A percentile compares a stretch with the other conserved stretches of the same genome.
Conservation (phyloP, 2,797 vertebrate genomes). For the Tragopan temminckii region DNA sequence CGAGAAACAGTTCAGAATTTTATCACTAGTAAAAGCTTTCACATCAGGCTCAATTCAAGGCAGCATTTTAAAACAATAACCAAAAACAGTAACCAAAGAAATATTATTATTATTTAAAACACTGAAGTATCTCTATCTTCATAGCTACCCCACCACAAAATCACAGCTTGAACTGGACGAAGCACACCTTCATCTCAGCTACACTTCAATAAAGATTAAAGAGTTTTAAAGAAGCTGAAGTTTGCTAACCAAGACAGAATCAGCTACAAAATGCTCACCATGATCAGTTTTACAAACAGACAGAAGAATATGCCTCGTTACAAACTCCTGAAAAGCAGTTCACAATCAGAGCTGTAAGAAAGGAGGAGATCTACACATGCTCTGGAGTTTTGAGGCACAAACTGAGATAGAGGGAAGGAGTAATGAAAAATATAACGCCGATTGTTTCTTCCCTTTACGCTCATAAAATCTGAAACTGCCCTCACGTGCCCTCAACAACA, state of each 20-base stretch:
- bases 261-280: neutral
- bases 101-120: neutral
- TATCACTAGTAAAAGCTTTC: neutral
- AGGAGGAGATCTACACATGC: neutral
- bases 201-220: neutral
- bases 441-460: conserved; percentile 36
- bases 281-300: neutral
- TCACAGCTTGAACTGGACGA: neutral
- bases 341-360: neutral
- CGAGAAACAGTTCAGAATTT: neutral
- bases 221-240: neutral
- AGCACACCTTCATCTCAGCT: neutral
- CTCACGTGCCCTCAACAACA: neutral
- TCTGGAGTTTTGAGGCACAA: neutral
- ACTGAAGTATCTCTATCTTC: neutral
- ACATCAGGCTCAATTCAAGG: neutral
- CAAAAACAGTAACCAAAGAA: neutral
- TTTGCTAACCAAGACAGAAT: neutral
- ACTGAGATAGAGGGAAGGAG: conserved; percentile 12
- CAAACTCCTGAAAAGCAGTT: neutral
- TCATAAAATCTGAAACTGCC: conserved; percentile 42
- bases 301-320: neutral
- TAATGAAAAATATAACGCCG: neutral
- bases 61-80: neutral
- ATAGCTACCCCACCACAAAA: neutral